These are phyloP conservation scores for Cinclus mexicanus DNA, from an alignment of 2,113 vertebrate genomes.

Conservation along the genomic window DNA sequence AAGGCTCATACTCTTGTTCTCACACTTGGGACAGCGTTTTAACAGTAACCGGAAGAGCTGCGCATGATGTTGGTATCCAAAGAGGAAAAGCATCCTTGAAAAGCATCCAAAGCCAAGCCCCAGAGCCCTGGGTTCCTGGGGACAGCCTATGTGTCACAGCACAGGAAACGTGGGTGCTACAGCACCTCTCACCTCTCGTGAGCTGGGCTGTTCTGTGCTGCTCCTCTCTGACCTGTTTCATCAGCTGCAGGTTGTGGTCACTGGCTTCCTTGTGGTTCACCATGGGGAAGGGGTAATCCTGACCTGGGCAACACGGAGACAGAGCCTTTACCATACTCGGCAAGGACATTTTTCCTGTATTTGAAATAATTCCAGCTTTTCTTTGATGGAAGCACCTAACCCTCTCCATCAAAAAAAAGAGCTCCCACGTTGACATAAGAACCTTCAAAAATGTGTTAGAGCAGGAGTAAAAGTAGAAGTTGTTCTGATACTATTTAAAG, in stretches of 20 bases:
- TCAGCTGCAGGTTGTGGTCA: constrained; percentile 53
- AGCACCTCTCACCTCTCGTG: constrained; percentile 23
- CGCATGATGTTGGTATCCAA: accelerated
- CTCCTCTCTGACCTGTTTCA: constrained; percentile 48
- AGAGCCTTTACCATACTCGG: not conserved
- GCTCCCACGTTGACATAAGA: not conserved
- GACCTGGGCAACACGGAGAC: not conserved
- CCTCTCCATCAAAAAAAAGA: not conserved
- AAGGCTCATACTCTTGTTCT: not conserved
- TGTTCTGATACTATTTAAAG: not conserved
- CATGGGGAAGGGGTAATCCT: constrained; percentile 67
- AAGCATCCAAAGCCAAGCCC: not conserved
- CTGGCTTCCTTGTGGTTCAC: constrained; percentile 64
- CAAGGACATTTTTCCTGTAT: not conserved
- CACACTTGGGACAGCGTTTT: not conserved
- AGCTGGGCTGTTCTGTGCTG: constrained; percentile 59
- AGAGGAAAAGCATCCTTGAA: not conserved
- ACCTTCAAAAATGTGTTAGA: not conserved
- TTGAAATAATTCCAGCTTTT: not conserved
- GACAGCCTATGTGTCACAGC: not conserved
- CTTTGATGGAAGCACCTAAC: not conserved
- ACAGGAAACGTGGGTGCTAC: not conserved
- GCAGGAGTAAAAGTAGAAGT: not conserved
- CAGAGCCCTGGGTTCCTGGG: not conserved
- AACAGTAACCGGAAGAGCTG: not conserved